Evolutionary conservation across 1,140 invertebrate species (phyloP), one percentile per base, ranked within the genome.

Genomic region (Lineus longissimus): DNA sequence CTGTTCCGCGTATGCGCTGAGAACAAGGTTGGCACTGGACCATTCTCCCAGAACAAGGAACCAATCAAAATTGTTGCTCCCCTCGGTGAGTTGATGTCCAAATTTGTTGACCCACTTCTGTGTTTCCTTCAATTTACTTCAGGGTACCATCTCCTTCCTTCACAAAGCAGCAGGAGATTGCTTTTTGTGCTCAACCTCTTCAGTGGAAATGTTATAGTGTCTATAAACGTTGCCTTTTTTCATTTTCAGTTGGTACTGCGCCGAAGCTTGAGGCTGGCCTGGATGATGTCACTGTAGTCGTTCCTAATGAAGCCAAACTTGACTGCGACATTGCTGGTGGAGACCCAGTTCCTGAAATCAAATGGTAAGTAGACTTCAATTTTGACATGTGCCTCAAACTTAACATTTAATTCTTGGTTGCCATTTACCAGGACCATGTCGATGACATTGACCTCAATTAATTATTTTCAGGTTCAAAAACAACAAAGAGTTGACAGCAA

Each of bases 1-100:
- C 93, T 98, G 63, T 98, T 98, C 86, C 87, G 94, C 61, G 94
- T 98, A 0, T 90, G 93, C 85, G 95, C 95, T 64, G 94, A 97
- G 79, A 98, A 98, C 61, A 66, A 67, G 55, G 73, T 75, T 59
- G 75, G 75, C 40, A 65, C 67, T 40, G 64, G 74, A 41, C 64
- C 55, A 47, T 70, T 64, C n/a, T 51, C 70, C 2, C 61, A 67
- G 74, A 87, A 92, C 9, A 94, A 93, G 1, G 81, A 86, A 54
- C 87, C 92, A 2, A 36, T 66, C 23, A 62, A 25, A 43, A 41
- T 59, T 41, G 43, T 47, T 22, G 62, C 29, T 19, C 66, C 62
- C 30, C 57, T 70, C 73, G 93, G 86, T 87, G 83, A 80, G 84
- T 51, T 51, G 25, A 51, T 61, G n/a, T 2, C 19, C n/a, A 36